Base-by-base conservation (phyloP, 2,888 invertebrate species). In the Coenonympha glycerion region DNA sequence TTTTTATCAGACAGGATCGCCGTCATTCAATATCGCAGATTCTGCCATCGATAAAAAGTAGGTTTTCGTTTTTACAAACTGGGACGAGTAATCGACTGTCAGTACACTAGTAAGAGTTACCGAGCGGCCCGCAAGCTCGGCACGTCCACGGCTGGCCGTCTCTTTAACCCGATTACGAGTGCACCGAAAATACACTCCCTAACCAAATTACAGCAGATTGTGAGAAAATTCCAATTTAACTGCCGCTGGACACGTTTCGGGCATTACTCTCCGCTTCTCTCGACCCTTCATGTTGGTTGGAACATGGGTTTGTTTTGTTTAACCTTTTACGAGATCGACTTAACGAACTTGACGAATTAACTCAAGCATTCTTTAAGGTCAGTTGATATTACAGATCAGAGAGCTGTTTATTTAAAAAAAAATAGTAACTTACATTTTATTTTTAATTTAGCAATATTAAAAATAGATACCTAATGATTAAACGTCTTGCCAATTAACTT, bases 121-220 rank as follows among this genome's bases (percentile, higher is more conserved):
- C 18, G 47, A 45, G 22, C 28, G 54, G 40, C 50, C 44, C 53
- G 63, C 69, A 71, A 68, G 74, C 73, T 55, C 55, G 63, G 65
- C 79, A 78, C 78, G 77, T 77, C 55, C 59, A 60, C 57, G 56
- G 63, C 49, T 53, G 52, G 49, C 46, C 55, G 62, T 58, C 64
- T 62, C 61, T 69, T 73, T 77, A 81, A 74, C 72, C 26, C 70
- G 75, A 79, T 81, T 79, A 76, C 65, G 59, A 59, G 66, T 67
- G 63, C 66, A 67, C 56, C 61, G 69, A 65, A 76, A 76, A 75
- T 69, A 71, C 69, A 71, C 69, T 73, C 68, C 65, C 68, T 66
- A 71, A 71, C 66, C 58, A 63, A 71, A 68, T 70, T 68, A 69
- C 66, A 56, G 57, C 60, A 63, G 60, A 65, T 60, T 65, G 62